Evolutionary conservation across 2,888 invertebrate species (phyloP).

Genomic region (Tridacna crocea): DNA sequence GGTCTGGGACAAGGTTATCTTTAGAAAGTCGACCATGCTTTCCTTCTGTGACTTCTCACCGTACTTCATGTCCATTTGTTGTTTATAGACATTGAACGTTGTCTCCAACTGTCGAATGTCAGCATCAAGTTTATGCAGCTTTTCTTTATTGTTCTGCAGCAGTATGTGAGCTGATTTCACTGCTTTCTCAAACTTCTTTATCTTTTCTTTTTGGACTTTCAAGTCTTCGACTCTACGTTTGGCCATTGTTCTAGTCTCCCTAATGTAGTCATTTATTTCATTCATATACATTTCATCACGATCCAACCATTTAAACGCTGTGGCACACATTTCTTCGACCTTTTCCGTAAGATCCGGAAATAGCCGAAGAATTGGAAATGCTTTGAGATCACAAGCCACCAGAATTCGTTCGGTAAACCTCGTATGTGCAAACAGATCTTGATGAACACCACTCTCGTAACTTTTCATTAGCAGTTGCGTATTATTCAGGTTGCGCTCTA

Average conservation of each 20-base stretch:
- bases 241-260: conserved; percentile 76
- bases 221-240: conserved; percentile 74
- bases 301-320: conserved; percentile 78
- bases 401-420: conserved; percentile 76
- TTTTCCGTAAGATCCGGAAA: conserved; percentile 79
- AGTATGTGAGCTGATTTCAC: conserved; percentile 77
- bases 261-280: conserved; percentile 78
- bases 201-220: conserved; percentile 76
- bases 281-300: conserved; percentile 81
- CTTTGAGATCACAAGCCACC: conserved; percentile 79
- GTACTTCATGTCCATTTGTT: conserved; percentile 71
- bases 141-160: conserved; percentile 77
- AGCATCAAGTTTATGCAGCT: conserved; percentile 75
- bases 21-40: conserved; percentile 82
- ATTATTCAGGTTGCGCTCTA: conserved; percentile 69
- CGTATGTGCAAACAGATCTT: conserved; percentile 76
- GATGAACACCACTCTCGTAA: conserved; percentile 73
- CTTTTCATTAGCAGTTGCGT: conserved; percentile 74
- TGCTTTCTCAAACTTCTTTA: conserved; percentile 76
- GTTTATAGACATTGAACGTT: conserved; percentile 71
- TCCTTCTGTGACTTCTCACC: conserved; percentile 80
- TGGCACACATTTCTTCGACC: conserved; percentile 71
- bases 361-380: conserved; percentile 80
- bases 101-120: conserved; percentile 78
- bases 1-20: conserved; percentile 81